Percentiles rank a stretch among this genome's conserved stretches.
phyloP scores from a whole-genome alignment of 92 coral and sea anemone species.

The Palythoa grandis region DNA sequence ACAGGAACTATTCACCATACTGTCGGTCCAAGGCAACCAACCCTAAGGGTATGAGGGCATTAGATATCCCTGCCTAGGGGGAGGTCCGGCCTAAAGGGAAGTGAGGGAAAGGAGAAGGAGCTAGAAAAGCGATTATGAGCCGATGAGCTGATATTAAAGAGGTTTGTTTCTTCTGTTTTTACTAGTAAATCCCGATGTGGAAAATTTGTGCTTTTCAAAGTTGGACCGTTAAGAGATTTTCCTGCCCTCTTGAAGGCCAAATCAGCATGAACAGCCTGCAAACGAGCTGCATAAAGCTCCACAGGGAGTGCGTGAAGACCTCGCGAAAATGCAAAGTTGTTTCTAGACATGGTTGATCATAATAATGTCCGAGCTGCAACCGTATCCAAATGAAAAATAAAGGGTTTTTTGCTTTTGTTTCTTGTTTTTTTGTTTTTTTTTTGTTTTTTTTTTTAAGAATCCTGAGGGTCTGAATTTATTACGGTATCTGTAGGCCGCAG shows the following conservation, averaged over 20 bases:
- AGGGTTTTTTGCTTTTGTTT: no score
- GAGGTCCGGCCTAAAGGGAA: conserved; percentile 1
- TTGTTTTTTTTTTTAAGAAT: no score
- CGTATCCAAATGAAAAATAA: no score
- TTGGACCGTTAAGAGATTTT: neutral
- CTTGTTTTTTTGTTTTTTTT: no score
- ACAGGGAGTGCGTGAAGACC: neutral
- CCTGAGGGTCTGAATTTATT: neutral
- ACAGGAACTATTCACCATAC: conserved; percentile 45
- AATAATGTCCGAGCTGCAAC: no score
- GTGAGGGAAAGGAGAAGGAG: neutral
- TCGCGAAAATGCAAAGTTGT: neutral
- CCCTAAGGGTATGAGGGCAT: conserved; percentile 52
- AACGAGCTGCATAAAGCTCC: neutral
- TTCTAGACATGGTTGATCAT: no score
- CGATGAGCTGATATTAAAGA: neutral
- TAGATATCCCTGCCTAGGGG: conserved; percentile 46
- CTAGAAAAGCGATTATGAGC: neutral
- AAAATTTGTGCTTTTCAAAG: neutral
- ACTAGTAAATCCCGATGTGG: neutral
- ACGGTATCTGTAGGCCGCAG: no score
- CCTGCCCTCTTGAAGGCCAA: neutral
- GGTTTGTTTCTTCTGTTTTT: neutral
- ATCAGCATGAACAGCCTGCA: neutral
- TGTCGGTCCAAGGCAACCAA: conserved; percentile 63